Percentiles rank a stretch among this genome's conserved stretches.
phyloP scores from a whole-genome alignment of 2,888 invertebrate species.

The Pristionchus mayeri region DNA sequence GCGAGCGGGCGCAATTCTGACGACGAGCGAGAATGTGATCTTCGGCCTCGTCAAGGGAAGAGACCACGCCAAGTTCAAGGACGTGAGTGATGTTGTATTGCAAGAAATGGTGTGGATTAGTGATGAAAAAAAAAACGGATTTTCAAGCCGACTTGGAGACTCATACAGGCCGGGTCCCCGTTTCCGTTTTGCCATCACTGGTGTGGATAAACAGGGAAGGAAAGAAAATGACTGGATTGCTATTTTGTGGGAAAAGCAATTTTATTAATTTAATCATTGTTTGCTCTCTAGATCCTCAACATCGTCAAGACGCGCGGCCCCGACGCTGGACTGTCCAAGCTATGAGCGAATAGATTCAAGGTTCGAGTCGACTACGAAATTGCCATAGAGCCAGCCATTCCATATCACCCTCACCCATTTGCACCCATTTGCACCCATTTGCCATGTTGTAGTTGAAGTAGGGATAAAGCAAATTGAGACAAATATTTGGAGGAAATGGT shows the following conservation, averaged over 20 bases:
- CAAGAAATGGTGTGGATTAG: not conserved
- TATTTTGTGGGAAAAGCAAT: not conserved
- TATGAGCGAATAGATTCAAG: not conserved
- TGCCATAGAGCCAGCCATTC: too few relatives aligned
- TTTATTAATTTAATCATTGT: not conserved
- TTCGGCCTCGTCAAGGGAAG: conserved; percentile 32
- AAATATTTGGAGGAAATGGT: too few relatives aligned
- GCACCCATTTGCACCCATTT: too few relatives aligned
- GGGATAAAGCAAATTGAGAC: too few relatives aligned
- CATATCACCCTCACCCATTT: too few relatives aligned
- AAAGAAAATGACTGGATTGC: too few relatives aligned
- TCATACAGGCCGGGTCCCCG: not conserved
- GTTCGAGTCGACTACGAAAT: not conserved
- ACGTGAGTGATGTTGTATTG: not conserved
- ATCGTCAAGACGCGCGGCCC: not conserved
- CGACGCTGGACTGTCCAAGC: conserved; percentile 29
- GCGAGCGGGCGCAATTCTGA: conserved; percentile 40
- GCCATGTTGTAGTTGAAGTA: too few relatives aligned
- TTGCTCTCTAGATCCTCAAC: not conserved
- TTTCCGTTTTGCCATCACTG: not conserved
- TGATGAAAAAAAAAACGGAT: too few relatives aligned
- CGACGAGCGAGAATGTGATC: conserved; percentile 46
- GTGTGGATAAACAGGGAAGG: not conserved
- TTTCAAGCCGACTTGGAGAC: too few relatives aligned
- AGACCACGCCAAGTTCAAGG: conserved; percentile 41